Percentiles rank a stretch among this genome's conserved stretches.
These are phyloP conservation scores for Poecilia gillii DNA, from an alignment of 2,797 vertebrate genomes.

Conservation along the genomic window DNA sequence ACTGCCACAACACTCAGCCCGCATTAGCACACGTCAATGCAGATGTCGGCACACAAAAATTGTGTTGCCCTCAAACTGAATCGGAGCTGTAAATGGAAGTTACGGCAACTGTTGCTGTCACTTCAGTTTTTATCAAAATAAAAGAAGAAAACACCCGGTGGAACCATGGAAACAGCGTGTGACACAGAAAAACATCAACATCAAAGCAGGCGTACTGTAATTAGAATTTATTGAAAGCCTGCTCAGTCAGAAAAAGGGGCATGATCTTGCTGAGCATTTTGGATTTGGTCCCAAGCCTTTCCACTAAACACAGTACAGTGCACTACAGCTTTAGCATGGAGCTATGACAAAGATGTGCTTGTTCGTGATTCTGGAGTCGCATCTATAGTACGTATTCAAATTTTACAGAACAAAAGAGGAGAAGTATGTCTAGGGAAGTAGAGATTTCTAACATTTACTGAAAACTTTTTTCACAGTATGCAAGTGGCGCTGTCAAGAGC, in stretches of 20 bases:
- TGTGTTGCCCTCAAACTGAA: constrained; percentile 75
- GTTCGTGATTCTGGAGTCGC: constrained; percentile 51
- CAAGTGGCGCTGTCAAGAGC: constrained; percentile 29
- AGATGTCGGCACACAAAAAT: constrained; percentile 77
- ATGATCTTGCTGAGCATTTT: constrained; percentile 62
- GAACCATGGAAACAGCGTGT: constrained; percentile 76
- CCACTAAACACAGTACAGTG: constrained; percentile 53
- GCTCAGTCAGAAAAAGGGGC: constrained; percentile 67
- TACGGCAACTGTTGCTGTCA: constrained; percentile 78
- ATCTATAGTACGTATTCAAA: constrained; percentile 30
- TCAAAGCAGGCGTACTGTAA: constrained; percentile 69
- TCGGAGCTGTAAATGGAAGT: constrained; percentile 77
- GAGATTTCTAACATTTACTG: constrained; percentile 2
- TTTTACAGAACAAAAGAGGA: constrained; percentile 26
- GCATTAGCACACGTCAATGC: constrained; percentile 79
- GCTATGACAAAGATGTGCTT: constrained; percentile 47
- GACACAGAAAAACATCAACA: constrained; percentile 68
- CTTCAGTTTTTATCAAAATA: constrained; percentile 71
- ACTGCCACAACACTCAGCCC: constrained; percentile 71
- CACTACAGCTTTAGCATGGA: constrained; percentile 47
- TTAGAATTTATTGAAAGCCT: constrained; percentile 75
- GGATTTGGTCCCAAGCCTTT: constrained; percentile 60
- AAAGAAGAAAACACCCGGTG: constrained; percentile 48
- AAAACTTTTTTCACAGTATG: constrained; percentile 19
- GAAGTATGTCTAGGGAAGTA: constrained; percentile 17